A percentile compares a stretch with the other conserved stretches of the same genome.
These are phyloP conservation scores for Condylura cristata DNA, from an alignment of 2,113 vertebrate species.

Conservation along the genomic window DNA sequence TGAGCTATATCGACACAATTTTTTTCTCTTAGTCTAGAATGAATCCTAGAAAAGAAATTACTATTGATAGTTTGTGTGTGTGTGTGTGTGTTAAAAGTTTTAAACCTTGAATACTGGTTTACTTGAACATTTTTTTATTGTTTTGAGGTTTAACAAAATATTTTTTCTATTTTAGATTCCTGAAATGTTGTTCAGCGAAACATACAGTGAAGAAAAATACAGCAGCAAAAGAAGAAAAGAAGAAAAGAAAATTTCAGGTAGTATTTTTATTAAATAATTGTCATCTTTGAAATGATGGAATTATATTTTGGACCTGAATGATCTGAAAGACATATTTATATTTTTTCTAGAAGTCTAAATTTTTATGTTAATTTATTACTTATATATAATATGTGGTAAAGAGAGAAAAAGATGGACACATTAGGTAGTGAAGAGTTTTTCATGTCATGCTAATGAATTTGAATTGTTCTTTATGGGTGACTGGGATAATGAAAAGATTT, in stretches of 20 bases:
- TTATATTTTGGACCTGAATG: not conserved
- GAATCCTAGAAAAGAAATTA: conserved; percentile 27
- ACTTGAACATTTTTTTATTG: conserved; percentile 2
- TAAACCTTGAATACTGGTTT: not conserved
- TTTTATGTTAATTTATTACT: not conserved
- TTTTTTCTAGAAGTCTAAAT: not conserved
- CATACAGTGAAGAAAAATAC: conserved; percentile 81
- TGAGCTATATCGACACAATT: not conserved
- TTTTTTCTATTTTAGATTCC: conserved; percentile 89
- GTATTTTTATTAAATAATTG: conserved; percentile 38
- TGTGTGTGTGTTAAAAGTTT: not conserved
- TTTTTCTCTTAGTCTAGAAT: conserved; percentile 17
- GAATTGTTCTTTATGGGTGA: not conserved
- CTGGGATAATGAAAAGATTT: not conserved
- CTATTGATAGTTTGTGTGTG: not conserved
- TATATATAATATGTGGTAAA: not conserved
- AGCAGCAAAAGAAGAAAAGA: conserved; percentile 68
- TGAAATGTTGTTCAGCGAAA: conserved; percentile 92
- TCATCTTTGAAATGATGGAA: not conserved
- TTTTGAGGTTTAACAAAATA: conserved; percentile 40
- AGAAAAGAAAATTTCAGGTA: conserved; percentile 64
- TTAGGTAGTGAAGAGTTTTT: not conserved
- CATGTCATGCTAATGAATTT: not conserved
- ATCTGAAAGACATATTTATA: not conserved
- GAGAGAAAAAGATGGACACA: not conserved